Evolutionary conservation across 1,140 invertebrate species (phyloP).

Genomic region (Bombus balteatus): DNA sequence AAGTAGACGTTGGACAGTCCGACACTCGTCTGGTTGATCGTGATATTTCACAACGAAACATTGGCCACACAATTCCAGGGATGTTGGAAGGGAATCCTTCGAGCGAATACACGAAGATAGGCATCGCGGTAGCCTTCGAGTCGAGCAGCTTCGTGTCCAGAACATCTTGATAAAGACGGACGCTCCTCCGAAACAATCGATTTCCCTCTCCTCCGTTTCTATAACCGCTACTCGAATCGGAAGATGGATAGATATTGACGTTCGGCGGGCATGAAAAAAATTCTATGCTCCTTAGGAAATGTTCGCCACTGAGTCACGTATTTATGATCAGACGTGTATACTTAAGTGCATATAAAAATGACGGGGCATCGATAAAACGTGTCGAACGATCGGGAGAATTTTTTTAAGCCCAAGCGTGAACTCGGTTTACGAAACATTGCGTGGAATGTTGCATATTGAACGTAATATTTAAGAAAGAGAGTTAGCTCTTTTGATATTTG

Average conservation of each 20-base stretch:
- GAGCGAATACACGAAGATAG: neutral
- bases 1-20: no score
- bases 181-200: neutral
- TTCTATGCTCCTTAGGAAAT: neutral
- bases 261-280: slow-evolving; percentile 1
- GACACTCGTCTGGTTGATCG: no score
- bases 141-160: no score
- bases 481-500: neutral
- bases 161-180: neutral
- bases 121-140: neutral
- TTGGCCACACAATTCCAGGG: neutral
- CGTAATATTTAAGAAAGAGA: neutral
- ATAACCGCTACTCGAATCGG: neutral
- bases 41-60: no score
- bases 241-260: slow-evolving; percentile 24
- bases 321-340: neutral
- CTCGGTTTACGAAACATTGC: neutral
- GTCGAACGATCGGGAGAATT: neutral
- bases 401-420: neutral
- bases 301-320: neutral
- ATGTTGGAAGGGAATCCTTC: no score
- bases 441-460: neutral
- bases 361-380: neutral
- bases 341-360: neutral
- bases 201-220: neutral